Base-by-base conservation (phyloP, 2,888 invertebrate species). In the Norana najaformis region DNA sequence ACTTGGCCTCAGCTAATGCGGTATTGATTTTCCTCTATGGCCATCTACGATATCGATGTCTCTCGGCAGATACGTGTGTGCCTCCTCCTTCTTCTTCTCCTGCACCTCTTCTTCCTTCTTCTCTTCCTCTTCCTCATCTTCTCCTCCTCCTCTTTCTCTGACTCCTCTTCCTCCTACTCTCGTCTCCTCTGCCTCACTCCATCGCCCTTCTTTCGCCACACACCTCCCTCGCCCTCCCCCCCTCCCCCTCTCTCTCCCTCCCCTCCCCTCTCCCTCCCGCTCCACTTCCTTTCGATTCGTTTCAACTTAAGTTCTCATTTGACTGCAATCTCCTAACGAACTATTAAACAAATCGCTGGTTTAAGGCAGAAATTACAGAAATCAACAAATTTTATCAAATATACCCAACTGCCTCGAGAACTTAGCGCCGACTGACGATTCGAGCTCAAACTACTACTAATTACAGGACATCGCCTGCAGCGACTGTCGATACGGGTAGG, bases 201-300 rank as follows among this genome's bases (percentile, higher is more conserved):
- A 47, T 47, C 47, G 11, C 18, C 47, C 18, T 18, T 47, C 23
- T 23, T 53, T 47, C 47, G 11, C 18, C 47, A 3, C 14, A 18
- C 23, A 5, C 30, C 23, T n/a, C 16, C 1, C 11, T 16, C 11
- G 14, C n/a, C n/a, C 4, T 69, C 69, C 11, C 69, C 16, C 16
- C 69, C 69, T 69, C 0, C n/a, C 30, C n/a, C 11, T 69, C 30
- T n/a, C 69, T 23, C 20, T 47, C 23, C 4, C 16, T n/a, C 16
- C 16, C n/a, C 30, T 30, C 0, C n/a, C 30, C 3, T 11, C 16
- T 11, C 1, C 0, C n/a, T n/a, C n/a, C n/a, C n/a, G n/a, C n/a
- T n/a, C n/a, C n/a, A n/a, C n/a, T n/a, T n/a, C n/a, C n/a, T n/a
- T n/a, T n/a, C n/a, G n/a, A n/a, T n/a, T n/a, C n/a, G n/a, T n/a